Base-by-base conservation (phyloP, 2,113 vertebrate genomes). In the Myotis lucifugus region DNA sequence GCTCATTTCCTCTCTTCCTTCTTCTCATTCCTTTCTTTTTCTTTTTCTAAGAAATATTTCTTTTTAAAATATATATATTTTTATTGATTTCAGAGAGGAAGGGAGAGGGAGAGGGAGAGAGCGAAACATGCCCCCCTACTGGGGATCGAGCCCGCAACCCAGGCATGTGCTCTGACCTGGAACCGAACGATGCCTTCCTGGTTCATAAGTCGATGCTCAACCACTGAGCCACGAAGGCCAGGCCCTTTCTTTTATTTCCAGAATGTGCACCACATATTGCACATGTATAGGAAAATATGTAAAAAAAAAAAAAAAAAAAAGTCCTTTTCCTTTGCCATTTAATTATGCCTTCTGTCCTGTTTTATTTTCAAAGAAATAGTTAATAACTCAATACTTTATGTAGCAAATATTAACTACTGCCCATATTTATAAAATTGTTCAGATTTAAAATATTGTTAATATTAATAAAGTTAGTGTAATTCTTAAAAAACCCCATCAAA, bases 381-480 rank as follows among this genome's bases (percentile, higher is more conserved):
- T 72, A 92, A 25, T 87, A 94, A 91, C 94, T 93, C 93, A 96
- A 27, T 42, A 23, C 21, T 90, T 92, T 74, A 76, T 86, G 56
- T 91, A 70, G 46, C 56, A 95, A 82, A 79, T 93, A 84, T 37
- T 79, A 88, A 83, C 56, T 95, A 61, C 66, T 88, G 3, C 73
- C 92, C 74, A 40, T 93, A 77, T 82, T 96, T 93, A 93, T n/a
- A 76, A 88, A 97, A 50, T 66, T 82, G 59, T 87, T 85, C 70
- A 96, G 81, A 92, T 92, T 67, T 91, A 87, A 97, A 76, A 40
- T 46, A 46, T 79, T 97, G 79, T 93, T 97, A 86, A n/a, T 81
- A 93, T 48, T 96, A 54, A 73, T 89, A 42, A 93, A 74, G 21
- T 78, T 88, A 98, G 73, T 94, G 2, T 42, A 87, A 87, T 76